Conservation (phyloP, 2,888 invertebrate species). For the Acleris literana region DNA sequence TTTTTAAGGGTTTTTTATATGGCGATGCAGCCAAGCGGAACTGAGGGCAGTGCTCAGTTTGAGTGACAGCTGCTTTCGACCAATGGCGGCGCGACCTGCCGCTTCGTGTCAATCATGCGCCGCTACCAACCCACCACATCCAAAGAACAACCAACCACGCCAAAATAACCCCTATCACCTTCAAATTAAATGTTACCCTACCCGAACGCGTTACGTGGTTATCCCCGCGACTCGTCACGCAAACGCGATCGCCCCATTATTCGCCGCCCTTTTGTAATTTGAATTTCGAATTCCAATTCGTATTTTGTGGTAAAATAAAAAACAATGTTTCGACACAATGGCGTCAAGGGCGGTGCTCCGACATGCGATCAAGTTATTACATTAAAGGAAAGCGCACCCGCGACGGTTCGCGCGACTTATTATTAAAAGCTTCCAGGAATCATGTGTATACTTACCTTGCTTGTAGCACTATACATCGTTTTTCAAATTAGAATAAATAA, state of each 20-base stretch:
- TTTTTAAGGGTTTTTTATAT: conserved; percentile 1
- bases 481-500: no score
- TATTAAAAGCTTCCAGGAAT: conserved; percentile 77
- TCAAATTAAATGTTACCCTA: conserved; percentile 46
- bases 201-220: conserved; percentile 59
- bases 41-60: conserved; percentile 79
- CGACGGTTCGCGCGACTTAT: conserved; percentile 63
- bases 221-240: conserved; percentile 71
- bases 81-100: conserved; percentile 91
- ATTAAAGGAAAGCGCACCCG: conserved; percentile 81
- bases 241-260: conserved; percentile 83
- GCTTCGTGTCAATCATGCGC: conserved; percentile 89
- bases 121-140: conserved; percentile 59
- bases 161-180: conserved; percentile 57
- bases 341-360: conserved; percentile 83
- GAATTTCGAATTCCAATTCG: conserved; percentile 84
- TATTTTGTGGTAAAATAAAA: conserved; percentile 83
- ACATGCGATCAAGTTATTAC: conserved; percentile 84
- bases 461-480: no score
- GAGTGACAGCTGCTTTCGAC: conserved; percentile 92
- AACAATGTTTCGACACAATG: conserved; percentile 83
- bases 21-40: conserved; percentile 60
- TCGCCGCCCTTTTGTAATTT: conserved; percentile 83
- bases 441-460: conserved; percentile 42
- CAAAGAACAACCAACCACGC: conserved; percentile 45